These are phyloP conservation scores for Erebia aethiops DNA, from an alignment of 2,888 invertebrate species.

Conservation along the genomic window DNA sequence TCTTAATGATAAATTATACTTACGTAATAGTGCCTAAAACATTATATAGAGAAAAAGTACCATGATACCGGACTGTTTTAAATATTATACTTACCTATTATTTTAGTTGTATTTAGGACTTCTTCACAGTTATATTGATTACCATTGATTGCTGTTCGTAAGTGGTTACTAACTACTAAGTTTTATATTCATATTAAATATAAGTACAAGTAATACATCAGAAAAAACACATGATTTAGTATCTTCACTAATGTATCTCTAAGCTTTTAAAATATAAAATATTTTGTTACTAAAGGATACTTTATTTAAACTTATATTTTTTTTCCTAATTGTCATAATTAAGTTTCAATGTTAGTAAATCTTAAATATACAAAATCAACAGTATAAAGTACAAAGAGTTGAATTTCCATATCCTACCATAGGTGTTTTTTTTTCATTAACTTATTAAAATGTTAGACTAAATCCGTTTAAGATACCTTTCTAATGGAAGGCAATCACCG, in stretches of 20 bases:
- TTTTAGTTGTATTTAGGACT: too few relatives aligned
- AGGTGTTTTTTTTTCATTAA: not conserved
- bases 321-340: not conserved
- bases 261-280: too few relatives aligned
- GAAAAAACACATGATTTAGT: too few relatives aligned
- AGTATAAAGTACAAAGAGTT: not conserved
- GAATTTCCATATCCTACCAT: not conserved
- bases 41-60: too few relatives aligned
- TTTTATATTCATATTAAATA: not conserved
- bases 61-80: too few relatives aligned
- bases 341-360: not conserved
- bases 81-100: too few relatives aligned
- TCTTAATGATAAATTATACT: too few relatives aligned
- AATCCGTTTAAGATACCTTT: constrained; percentile 27
- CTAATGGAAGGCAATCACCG: constrained; percentile 35
- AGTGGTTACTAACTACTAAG: too few relatives aligned
- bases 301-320: not conserved
- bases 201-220: not conserved
- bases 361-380: not conserved
- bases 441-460: constrained; percentile 14
- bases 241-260: too few relatives aligned
- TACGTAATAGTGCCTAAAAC: too few relatives aligned
- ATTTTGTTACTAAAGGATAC: not conserved
- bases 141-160: too few relatives aligned
- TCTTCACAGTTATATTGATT: too few relatives aligned